These are phyloP conservation scores for Pachyramphus minor DNA, from an alignment of 2,113 vertebrate species.

Conservation along the genomic window DNA sequence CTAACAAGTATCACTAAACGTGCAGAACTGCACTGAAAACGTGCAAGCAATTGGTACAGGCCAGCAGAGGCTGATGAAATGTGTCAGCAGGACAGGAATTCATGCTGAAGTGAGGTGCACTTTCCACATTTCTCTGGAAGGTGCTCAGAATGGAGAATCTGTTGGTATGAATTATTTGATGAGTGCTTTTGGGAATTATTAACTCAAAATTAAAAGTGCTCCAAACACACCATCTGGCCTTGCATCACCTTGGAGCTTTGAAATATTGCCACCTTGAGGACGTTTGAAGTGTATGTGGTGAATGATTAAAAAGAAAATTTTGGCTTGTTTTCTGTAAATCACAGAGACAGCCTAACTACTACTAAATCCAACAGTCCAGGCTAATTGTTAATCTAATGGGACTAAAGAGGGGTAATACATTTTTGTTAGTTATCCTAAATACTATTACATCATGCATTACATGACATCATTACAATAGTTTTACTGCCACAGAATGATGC, in stretches of 20 bases:
- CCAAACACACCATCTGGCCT: neutral
- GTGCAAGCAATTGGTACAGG: neutral
- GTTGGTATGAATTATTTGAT: neutral
- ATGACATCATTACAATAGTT: neutral
- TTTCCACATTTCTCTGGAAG: neutral
- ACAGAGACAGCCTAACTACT: neutral
- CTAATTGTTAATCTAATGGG: neutral
- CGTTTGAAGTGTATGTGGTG: neutral
- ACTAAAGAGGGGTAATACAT: neutral
- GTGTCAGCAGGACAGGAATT: neutral
- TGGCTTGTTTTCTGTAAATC: neutral
- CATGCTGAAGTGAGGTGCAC: neutral
- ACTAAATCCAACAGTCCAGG: neutral
- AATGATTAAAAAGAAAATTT: neutral
- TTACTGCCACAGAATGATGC: neutral
- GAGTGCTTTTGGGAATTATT: neutral
- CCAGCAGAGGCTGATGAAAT: neutral
- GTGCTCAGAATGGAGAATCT: neutral
- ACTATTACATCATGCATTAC: neutral
- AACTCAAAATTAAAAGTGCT: neutral
- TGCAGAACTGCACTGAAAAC: neutral
- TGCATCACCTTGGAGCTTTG: neutral
- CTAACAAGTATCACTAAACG: neutral
- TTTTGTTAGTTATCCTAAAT: neutral
- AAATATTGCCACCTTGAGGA: slow-evolving; percentile 52